Base-by-base conservation (phyloP, 2,888 invertebrate genomes). In the Leucania comma region DNA sequence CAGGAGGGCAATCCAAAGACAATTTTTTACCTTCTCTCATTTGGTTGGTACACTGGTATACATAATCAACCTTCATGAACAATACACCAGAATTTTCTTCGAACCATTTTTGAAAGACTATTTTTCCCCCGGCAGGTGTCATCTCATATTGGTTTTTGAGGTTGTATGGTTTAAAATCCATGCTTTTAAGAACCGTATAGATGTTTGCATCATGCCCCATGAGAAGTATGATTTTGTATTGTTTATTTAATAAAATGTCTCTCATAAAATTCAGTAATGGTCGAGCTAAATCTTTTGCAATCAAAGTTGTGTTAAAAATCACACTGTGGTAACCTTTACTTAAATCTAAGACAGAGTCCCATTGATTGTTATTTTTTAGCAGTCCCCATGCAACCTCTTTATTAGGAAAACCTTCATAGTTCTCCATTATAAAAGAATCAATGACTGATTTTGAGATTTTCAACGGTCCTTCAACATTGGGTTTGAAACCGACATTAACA, bases 191-290 rank as follows among this genome's bases (percentile, higher is more conserved):
- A 1, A 95, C 54, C 0, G 94, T 93, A 53, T 92, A 93, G 5
- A 95, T 86, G 72, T 95, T 96, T 2, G 94, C 92, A 84, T 95
- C 95, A 73, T 96, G 95, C 0, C 94, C 95, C 93, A 95, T 94
- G 1, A 96, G 74, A 17, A 95, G 79, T 0, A 87, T 82, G 0
- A 94, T 85, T 86, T 90, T 94, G 22, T 77, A 60, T 24, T 80
- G 62, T 22, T 81, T 61, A 35, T 89, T 85, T 4, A 91, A 63
- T 61, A 95, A 90, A 20, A 92, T 83, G 3, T 89, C 80, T 1
- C 82, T 83, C 63, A 96, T 89, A 75, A 90, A 93, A 54, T 87
- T 85, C 1, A 95, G 48, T 29, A 96, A 78, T 0, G 94, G 94
- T 38, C 79, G 63, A 0, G 95, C 89, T 32, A 95, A 83, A 77